These are phyloP conservation scores for Sebastes melanostomus DNA, from an alignment of 2,797 vertebrate species.

Conservation along the genomic window DNA sequence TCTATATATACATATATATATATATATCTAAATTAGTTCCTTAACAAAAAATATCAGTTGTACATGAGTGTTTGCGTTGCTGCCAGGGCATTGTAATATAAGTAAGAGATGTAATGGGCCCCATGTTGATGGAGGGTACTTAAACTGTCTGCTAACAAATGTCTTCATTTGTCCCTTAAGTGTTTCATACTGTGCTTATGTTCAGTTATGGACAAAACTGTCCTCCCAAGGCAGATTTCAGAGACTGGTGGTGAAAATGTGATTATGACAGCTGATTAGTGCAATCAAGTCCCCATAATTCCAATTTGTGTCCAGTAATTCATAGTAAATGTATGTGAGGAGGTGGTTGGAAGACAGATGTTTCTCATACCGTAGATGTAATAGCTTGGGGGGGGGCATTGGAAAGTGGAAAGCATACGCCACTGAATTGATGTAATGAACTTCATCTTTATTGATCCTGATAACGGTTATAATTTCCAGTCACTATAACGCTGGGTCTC, in stretches of 20 bases:
- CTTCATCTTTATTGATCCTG: not conserved
- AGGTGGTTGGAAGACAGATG: constrained; percentile 10
- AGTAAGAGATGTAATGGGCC: too few species aligned
- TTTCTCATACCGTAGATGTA: not conserved
- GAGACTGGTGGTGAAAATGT: not conserved
- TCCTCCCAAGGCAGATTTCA: not conserved
- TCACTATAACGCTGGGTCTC: not conserved
- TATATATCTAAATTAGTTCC: not conserved
- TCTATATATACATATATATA: too few species aligned
- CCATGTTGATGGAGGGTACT: too few species aligned
- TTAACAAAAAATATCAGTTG: not conserved
- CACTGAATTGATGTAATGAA: not conserved
- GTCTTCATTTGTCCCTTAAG: not conserved
- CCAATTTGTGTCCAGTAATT: not conserved
- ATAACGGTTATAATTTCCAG: not conserved
- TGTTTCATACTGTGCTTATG: not conserved
- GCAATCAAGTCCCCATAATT: not conserved
- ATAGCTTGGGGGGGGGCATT: not conserved
- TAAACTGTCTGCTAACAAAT: not conserved
- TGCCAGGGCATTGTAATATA: too few species aligned
- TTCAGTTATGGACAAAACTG: not conserved
- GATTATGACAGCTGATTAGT: not conserved
- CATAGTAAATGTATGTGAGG: not conserved
- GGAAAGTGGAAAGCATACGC: too few species aligned
- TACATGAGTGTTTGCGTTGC: too few species aligned